Percentiles rank a stretch among this genome's conserved stretches.
These are phyloP conservation scores for Chloroceryle aenea DNA, from an alignment of 2,113 vertebrate species.

Conservation along the genomic window DNA sequence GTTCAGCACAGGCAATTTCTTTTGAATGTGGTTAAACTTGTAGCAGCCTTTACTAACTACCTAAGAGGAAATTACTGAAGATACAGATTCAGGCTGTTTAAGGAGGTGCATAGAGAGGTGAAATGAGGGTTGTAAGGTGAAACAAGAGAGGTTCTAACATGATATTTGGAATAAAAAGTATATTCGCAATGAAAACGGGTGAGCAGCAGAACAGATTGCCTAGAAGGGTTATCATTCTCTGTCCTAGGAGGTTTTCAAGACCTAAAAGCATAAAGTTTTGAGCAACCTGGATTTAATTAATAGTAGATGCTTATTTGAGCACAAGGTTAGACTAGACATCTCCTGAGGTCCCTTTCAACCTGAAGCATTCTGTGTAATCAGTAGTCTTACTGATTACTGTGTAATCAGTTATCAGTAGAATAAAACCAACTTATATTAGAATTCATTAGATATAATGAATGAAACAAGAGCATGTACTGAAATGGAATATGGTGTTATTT, in stretches of 20 bases:
- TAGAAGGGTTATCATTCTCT: neutral
- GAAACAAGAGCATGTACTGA: neutral
- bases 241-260: neutral
- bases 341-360: neutral
- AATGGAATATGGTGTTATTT: neutral
- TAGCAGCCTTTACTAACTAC: neutral
- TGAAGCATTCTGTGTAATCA: neutral
- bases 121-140: neutral
- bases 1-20: neutral
- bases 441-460: neutral
- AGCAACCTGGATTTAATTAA: neutral
- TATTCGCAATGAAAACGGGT: neutral
- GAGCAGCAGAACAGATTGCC: neutral
- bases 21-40: neutral
- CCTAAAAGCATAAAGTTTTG: neutral
- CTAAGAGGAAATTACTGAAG: neutral
- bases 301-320: neutral
- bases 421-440: neutral
- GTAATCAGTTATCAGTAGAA: no score
- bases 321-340: neutral
- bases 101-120: neutral
- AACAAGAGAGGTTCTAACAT: neutral
- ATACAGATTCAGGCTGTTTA: neutral
- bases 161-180: neutral
- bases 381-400: no score